A percentile compares a stretch with the other conserved stretches of the same genome.
These are phyloP conservation scores for Lethenteron camtschaticum DNA, from an alignment of 2,113 vertebrate species.

Conservation along the genomic window DNA sequence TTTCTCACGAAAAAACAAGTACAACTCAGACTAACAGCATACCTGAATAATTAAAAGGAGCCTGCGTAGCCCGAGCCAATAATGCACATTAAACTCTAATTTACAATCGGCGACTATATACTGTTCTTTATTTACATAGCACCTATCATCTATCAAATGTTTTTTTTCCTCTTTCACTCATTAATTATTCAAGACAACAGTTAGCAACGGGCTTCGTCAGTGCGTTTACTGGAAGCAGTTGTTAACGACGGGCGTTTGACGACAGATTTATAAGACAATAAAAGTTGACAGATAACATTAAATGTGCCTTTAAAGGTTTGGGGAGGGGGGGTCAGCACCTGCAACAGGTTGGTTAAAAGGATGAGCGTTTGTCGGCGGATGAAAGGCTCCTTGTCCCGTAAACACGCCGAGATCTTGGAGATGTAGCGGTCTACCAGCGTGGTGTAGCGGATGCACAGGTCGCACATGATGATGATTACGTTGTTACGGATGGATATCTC, in stretches of 20 bases:
- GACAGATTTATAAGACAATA: too few relatives aligned
- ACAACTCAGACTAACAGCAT: too few relatives aligned
- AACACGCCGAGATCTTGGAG: constrained; percentile 47
- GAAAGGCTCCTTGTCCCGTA: constrained; percentile 36
- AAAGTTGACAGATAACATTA: too few relatives aligned
- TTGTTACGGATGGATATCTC: constrained; percentile 56
- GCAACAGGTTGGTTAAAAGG: constrained; percentile 71
- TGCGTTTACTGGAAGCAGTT: not conserved
- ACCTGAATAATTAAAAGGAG: too few relatives aligned
- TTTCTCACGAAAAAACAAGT: too few relatives aligned
- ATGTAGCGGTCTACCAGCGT: constrained; percentile 53
- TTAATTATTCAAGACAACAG: not conserved
- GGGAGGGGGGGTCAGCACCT: constrained; percentile 24
- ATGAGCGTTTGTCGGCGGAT: constrained; percentile 65
- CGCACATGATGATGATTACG: constrained; percentile 50
- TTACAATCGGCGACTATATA: too few relatives aligned
- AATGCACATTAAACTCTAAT: too few relatives aligned
- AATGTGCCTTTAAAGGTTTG: too few relatives aligned
- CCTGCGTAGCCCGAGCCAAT: too few relatives aligned
- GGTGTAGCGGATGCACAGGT: constrained; percentile 70
- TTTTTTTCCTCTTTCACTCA: not conserved
- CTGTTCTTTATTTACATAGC: too few relatives aligned
- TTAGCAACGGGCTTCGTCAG: not conserved
- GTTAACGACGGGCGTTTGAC: not conserved
- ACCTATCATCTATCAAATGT: not conserved